Base-by-base conservation (phyloP, 2,888 invertebrate genomes). In the Adela reaumurella region DNA sequence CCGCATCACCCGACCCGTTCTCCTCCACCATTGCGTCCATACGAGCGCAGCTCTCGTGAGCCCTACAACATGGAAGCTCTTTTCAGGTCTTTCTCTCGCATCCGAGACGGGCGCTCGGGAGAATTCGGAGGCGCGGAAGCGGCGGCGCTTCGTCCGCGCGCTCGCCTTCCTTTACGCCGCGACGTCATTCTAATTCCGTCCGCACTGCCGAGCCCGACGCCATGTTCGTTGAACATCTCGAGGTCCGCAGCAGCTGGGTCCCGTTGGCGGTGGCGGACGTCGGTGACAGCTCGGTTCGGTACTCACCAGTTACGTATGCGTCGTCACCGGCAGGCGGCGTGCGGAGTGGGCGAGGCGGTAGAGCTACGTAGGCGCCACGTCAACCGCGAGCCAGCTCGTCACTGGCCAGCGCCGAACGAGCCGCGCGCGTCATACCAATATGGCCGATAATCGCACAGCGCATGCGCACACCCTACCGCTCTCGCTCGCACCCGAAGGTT, bases 11-110 rank as follows among this genome's bases (percentile, higher is more conserved):
- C 57, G 74, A 72, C 62, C 91, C 91, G 74, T 92, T 92, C 84
- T 93, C 93, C 83, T 93, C 92, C 77, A 92, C 92, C 88, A 93
- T 91, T 81, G 90, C 88, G 83, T 92, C 92, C 92, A 92, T 93
- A 84, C 81, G n/a, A 35, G 35, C 35, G 35, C 83, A 68, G 70
- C 68, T 67, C 35, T 17, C 29, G 46, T 14, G 66, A 68, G 69
- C 81, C 85, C 86, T 87, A 81, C 71, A 79, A 82, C 76, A 71
- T 78, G 80, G 83, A 81, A 79, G 76, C 76, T 74, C 78, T 71
- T 4, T 24, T 24, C 24, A 24, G 8, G 24, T 8, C 5, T 6
- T 24, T 8, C 24, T 6, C 24, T 14, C 8, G 6, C 35, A 3
- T 35, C 14, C 35, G n/a, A 35, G n/a, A 3, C 35, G 35, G 4